Conservation (phyloP, 2,888 invertebrate genomes). For the Oasisia sp. region DNA sequence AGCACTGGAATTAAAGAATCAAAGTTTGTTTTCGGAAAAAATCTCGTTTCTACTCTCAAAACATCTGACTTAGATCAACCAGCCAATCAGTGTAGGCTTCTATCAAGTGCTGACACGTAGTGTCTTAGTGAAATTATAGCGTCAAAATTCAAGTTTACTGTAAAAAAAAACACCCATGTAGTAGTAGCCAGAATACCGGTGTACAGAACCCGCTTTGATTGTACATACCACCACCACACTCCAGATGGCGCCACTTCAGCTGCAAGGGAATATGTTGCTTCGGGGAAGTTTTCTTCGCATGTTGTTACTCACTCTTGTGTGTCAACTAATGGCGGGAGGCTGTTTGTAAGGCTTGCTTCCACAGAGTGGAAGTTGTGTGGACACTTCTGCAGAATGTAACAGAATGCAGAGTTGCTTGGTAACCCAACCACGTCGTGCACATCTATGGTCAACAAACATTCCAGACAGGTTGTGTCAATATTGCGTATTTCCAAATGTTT, state of each 20-base stretch:
- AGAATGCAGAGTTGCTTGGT: background rate
- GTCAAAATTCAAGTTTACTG: background rate
- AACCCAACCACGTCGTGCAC: background rate
- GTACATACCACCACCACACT: background rate
- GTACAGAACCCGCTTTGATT: background rate
- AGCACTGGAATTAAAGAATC: background rate
- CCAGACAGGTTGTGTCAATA: background rate
- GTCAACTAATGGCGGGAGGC: background rate
- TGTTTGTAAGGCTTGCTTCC: background rate
- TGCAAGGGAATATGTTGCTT: slow-evolving; percentile 3
- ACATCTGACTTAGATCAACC: background rate
- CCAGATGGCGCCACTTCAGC: background rate
- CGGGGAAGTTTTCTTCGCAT: background rate
- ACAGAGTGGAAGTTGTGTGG: background rate
- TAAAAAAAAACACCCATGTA: too few species aligned
- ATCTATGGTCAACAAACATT: background rate
- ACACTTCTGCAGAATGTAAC: background rate
- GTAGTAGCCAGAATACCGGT: background rate
- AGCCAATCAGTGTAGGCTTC: background rate
- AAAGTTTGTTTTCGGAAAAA: background rate
- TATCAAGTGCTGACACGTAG: background rate
- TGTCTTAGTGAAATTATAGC: background rate
- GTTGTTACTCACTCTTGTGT: background rate
- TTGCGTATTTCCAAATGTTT: background rate
- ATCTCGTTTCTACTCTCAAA: background rate